phyloP scores from a whole-genome alignment of 2,888 invertebrate species.

The Agonopterix alstromeriana region DNA sequence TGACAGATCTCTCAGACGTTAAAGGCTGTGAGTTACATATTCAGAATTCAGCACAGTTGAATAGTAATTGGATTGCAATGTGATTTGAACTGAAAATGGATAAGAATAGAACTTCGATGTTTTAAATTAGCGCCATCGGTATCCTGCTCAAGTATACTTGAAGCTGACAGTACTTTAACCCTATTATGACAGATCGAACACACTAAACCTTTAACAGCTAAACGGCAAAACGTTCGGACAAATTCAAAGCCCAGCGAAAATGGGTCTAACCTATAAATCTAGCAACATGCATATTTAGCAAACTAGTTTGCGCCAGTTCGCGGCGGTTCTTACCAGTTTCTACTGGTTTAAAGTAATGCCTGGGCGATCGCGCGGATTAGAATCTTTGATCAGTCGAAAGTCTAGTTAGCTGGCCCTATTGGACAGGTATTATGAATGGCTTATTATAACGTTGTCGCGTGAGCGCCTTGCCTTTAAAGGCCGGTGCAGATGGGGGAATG shows the following conservation, averaged over 20 bases:
- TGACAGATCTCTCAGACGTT: too few species aligned
- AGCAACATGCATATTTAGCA: slow-evolving; percentile 4
- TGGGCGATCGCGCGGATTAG: slow-evolving; percentile 5
- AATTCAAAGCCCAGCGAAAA: slow-evolving; percentile 3
- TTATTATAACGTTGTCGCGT: slow-evolving; percentile 6
- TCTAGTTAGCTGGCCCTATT: slow-evolving; percentile 7
- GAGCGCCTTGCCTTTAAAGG: not conserved
- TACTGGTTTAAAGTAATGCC: slow-evolving; percentile 1
- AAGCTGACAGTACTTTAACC: too few species aligned
- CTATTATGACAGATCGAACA: too few species aligned
- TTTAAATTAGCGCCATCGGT: too few species aligned
- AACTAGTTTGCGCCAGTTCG: not conserved
- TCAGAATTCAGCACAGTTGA: too few species aligned
- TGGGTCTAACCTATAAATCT: slow-evolving; percentile 4
- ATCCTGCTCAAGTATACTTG: too few species aligned
- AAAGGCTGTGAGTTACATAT: too few species aligned
- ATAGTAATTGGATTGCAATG: too few species aligned
- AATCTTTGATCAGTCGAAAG: slow-evolving; percentile 11
- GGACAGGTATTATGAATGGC: slow-evolving; percentile 7
- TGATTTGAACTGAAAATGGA: too few species aligned
- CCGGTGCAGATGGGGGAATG: too few species aligned
- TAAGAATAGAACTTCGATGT: too few species aligned
- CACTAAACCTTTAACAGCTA: too few species aligned
- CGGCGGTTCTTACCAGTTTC: not conserved
- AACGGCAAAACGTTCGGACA: not conserved